Evolutionary conservation across 2,888 invertebrate genomes (phyloP), one percentile per base, ranked within the genome.

Genomic region (Cinara cedri): DNA sequence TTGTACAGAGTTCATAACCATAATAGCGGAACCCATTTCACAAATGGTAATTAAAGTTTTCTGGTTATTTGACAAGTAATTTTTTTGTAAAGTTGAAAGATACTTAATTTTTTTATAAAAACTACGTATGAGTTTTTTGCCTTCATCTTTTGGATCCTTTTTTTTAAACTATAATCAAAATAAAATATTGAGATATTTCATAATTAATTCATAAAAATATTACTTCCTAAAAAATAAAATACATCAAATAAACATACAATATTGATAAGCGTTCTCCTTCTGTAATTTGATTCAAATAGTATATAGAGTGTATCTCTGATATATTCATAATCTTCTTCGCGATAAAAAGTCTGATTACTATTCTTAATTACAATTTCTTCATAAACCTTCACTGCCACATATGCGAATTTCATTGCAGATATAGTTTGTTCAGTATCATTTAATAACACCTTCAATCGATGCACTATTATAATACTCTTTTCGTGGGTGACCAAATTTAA

Each of bases 251-350:
- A 34, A 76, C 57, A 6, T 68, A 78, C 78, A 11, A n/a, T n/a
- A n/a, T n/a, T n/a, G n/a, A n/a, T n/a, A n/a, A n/a, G n/a, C n/a
- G n/a, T n/a, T n/a, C n/a, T n/a, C n/a, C n/a, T n/a, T n/a, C n/a
- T n/a, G n/a, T n/a, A n/a, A n/a, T n/a, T 34, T 51, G 42, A n/a
- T n/a, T 11, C 16, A 78, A 34, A 6, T 34, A 34, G 6, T 24
- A 49, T 70, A 51, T 44, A 78, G 60, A 60, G 62, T 42, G 70
- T 62, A 70, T 78, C 78, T 70, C 78, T 68, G 16, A 78, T 78
- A 21, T 51, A 21, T 51, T 42, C 49, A 24, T 24, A 49, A 78
- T 78, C 78, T 0, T 34, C 3, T 42, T 70, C 11, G 6, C 21
- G 49, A 60, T n/a, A 14, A 21, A 6, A 34, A 34, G 6, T 34